These are phyloP conservation scores for Cordilura impudica DNA, from an alignment of 2,888 invertebrate species.

Conservation along the genomic window DNA sequence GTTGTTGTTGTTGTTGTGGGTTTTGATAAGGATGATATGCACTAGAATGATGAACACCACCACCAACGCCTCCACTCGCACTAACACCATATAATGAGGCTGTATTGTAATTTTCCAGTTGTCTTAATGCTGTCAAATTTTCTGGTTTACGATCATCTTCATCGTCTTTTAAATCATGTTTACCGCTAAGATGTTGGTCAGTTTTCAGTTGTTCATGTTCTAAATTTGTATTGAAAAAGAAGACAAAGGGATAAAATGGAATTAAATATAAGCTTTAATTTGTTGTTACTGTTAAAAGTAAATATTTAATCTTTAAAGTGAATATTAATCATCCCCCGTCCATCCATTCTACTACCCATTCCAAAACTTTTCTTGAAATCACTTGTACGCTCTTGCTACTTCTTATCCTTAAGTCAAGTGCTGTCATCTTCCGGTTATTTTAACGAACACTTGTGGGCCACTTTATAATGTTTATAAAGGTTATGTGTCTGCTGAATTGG, in stretches of 20 bases:
- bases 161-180: slow-evolving; percentile 81
- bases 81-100: slow-evolving; percentile 55
- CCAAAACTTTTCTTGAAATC: background rate
- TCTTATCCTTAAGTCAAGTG: slow-evolving; percentile 52
- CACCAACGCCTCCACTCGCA: slow-evolving; percentile 25
- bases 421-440: slow-evolving; percentile 69
- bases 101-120: slow-evolving; percentile 60
- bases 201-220: slow-evolving; percentile 56
- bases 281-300: background rate
- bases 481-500: background rate
- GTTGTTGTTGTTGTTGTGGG: slow-evolving; percentile 78
- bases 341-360: background rate
- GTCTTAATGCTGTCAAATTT: slow-evolving; percentile 65
- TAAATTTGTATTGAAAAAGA: slow-evolving; percentile 31
- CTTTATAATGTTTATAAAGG: slow-evolving; percentile 18
- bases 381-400: slow-evolving; percentile 22
- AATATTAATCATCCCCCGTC: background rate
- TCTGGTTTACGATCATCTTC: slow-evolving; percentile 84
- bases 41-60: slow-evolving; percentile 64
- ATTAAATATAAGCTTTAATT: slow-evolving; percentile 3
- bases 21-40: slow-evolving; percentile 68
- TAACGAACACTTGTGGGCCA: slow-evolving; percentile 46
- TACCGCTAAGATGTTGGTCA: slow-evolving; percentile 65
- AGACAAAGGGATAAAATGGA: slow-evolving; percentile 4
- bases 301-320: slow-evolving; percentile 10